Base-by-base conservation (phyloP, 1,140 invertebrate genomes). In the Apis florea region DNA sequence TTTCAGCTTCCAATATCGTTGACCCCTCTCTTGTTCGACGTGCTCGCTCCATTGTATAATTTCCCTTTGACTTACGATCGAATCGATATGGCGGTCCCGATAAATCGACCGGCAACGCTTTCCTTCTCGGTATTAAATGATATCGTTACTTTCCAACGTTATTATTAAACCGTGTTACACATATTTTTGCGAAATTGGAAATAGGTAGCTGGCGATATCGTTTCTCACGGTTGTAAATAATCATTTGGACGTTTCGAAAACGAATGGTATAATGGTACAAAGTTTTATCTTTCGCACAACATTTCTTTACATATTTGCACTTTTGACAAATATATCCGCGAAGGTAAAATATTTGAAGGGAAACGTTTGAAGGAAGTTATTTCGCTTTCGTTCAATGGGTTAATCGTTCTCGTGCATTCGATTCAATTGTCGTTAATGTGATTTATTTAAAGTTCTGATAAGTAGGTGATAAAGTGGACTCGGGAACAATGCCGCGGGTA, bases 391-490 rank as follows among this genome's bases (percentile, higher is more conserved):
- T 21, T 51, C 17, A 2, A 13, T 4, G 11, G 47, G 5, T 53
- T 67, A 40, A 58, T 68, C 15, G 15, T 58, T 24, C 31, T 40
- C 26, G 26, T 59, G 15, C n/a, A 1, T n/a, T 40, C n/a, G 5
- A 15, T 31, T 72, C 49, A 24, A 63, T 72, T 54, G 24, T 72
- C 66, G 77, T 79, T 72, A 72, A 79, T n/a, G 26, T 26, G 21
- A 63, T 63, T 70, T 64, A 49, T 64, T 64, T n/a, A 51, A 64
- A 51, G 40, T 24, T 12, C 15, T 3, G 58, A 70, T 15, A 66
- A 61, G 77, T 47, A 40, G 58, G 10, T 63, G 59, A 71, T 64
- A 54, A 72, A 79, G 49, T 64, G 56, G n/a, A n/a, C 53, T 40
- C 21, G 17, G 49, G 47, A 9, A 49, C 19, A 63, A 72, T 64